Percentiles rank a stretch among this genome's conserved stretches.
Evolutionary conservation across 1,140 invertebrate genomes (phyloP).

Genomic region (Zaprionus capensis): DNA sequence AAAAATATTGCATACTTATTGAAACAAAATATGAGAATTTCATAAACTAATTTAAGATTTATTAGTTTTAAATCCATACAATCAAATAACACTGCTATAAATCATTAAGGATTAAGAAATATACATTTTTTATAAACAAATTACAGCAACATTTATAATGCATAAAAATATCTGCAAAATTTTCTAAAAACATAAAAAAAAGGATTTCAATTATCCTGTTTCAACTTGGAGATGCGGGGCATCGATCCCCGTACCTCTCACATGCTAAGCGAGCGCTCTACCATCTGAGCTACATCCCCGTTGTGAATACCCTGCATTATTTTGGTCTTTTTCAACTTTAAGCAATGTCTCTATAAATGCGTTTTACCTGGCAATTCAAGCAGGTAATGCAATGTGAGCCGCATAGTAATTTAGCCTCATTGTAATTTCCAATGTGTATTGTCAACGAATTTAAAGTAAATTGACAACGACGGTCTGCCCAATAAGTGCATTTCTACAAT

Average conservation of each 20-base stretch:
- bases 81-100: too few species aligned
- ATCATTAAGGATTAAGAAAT: too few species aligned
- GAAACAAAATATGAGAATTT: too few species aligned
- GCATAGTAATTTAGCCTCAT: slow-evolving; percentile 48
- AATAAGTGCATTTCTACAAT: too few species aligned
- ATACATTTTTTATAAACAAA: too few species aligned
- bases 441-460: slow-evolving; percentile 34
- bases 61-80: too few species aligned
- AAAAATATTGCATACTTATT: too few species aligned
- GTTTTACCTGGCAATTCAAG: background rate
- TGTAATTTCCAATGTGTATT: slow-evolving; percentile 54
- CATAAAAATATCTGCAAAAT: background rate
- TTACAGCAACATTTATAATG: too few species aligned
- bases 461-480: background rate
- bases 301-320: slow-evolving; percentile 19
- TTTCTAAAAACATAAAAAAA: slow-evolving; percentile 8
- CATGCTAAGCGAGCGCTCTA: slow-evolving; percentile 94
- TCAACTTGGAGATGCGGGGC: slow-evolving; percentile 87
- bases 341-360: background rate
- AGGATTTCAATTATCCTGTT: slow-evolving; percentile 6
- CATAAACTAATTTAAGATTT: too few species aligned
- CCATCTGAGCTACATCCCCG: slow-evolving; percentile 90
- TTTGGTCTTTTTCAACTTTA: slow-evolving; percentile 26
- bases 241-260: slow-evolving; percentile 93
- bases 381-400: slow-evolving; percentile 12